Percentiles rank a stretch among this genome's conserved stretches.
Evolutionary conservation across 2,888 invertebrate genomes (phyloP).

Genomic region (Stictocephala bisonia): DNA sequence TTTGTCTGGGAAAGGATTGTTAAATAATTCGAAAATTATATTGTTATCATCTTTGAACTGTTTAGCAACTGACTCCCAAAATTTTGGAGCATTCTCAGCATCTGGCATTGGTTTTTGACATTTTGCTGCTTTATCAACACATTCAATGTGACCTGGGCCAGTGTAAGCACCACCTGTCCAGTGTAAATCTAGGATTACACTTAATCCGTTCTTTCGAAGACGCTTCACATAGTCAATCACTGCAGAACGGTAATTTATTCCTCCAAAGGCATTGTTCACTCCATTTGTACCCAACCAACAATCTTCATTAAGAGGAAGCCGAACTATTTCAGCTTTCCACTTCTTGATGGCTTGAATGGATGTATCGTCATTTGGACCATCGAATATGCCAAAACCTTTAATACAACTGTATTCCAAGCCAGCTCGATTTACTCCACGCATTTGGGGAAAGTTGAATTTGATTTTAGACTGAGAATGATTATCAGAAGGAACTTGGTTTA

Average conservation of each 20-base stretch:
- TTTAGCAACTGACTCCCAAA: background rate
- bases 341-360: background rate
- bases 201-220: background rate
- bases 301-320: slow-evolving; percentile 1
- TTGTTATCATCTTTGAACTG: slow-evolving; percentile 1
- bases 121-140: background rate
- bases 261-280: background rate
- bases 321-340: background rate
- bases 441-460: too few species aligned
- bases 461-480: too few species aligned
- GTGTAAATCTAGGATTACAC: background rate
- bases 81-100: background rate
- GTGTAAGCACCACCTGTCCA: background rate
- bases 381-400: background rate
- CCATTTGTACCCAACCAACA: background rate
- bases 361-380: background rate
- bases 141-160: background rate
- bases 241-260: background rate
- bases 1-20: background rate
- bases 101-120: slow-evolving; percentile 30
- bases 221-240: background rate
- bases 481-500: too few species aligned
- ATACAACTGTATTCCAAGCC: background rate
- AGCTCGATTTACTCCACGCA: background rate
- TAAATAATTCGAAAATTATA: slow-evolving; percentile 25